Evolutionary conservation across 2,888 invertebrate genomes (phyloP).

Genomic region (Sphaerophoria rueppellii): DNA sequence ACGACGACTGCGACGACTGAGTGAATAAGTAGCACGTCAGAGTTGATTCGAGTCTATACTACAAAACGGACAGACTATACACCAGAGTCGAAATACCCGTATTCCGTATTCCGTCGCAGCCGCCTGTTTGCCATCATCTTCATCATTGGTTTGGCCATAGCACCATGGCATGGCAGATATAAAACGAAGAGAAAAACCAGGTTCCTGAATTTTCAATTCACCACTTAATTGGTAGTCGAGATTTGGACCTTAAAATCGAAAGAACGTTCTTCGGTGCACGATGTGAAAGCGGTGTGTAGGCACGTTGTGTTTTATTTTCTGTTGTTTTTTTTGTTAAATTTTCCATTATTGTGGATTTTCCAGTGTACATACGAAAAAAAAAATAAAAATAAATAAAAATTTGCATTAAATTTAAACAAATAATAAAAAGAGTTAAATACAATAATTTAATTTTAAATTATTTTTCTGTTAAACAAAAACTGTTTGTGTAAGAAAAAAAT

Average conservation of each 20-base stretch:
- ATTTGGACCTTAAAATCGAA: conserved; percentile 73
- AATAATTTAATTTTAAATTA: not conserved
- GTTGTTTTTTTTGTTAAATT: conserved; percentile 4
- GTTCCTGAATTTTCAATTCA: conserved; percentile 73
- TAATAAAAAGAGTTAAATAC: not conserved
- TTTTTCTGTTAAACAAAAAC: conserved; percentile 1
- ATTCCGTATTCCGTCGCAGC: conserved; percentile 14
- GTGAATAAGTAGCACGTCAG: conserved; percentile 70
- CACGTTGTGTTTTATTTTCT: conserved; percentile 42
- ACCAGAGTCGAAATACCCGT: conserved; percentile 30
- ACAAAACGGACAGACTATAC: conserved; percentile 2
- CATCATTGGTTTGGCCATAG: not conserved
- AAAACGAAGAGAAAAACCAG: conserved; percentile 71
- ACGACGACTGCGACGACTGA: conserved; percentile 48
- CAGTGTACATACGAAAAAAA: conserved; percentile 23
- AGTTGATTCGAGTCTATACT: conserved; percentile 62
- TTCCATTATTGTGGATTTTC: conserved; percentile 41
- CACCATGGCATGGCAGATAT: conserved; percentile 34
- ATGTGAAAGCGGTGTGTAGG: conserved; percentile 66
- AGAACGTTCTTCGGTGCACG: conserved; percentile 64
- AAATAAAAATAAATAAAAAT: conserved; percentile 23
- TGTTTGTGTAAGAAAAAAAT: not conserved
- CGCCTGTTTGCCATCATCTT: not conserved
- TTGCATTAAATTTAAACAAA: conserved; percentile 26
- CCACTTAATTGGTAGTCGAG: conserved; percentile 74